Evolutionary conservation across 2,888 invertebrate species (phyloP).

Genomic region (Athetis lepigone): DNA sequence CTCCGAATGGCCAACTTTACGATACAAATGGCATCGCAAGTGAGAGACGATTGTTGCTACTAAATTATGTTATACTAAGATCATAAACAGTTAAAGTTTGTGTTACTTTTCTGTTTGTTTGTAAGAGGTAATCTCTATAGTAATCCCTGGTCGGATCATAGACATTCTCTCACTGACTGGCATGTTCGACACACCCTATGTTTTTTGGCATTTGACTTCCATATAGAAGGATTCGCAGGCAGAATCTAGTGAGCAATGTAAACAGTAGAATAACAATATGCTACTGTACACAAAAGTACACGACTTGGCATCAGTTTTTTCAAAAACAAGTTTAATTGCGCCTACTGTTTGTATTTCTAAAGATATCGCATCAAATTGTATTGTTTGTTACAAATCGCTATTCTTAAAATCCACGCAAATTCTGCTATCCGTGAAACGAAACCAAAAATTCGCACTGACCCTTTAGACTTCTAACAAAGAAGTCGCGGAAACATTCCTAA

Average conservation of each 20-base stretch:
- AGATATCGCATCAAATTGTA: not conserved
- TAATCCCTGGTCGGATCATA: too few species aligned
- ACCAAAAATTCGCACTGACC: not conserved
- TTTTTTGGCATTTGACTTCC: too few species aligned
- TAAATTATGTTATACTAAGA: slow-evolving; percentile 1
- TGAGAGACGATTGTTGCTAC: not conserved
- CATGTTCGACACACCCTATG: too few species aligned
- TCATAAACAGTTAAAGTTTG: too few species aligned
- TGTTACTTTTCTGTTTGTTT: too few species aligned
- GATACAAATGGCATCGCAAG: slow-evolving; percentile 10
- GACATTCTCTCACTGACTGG: too few species aligned
- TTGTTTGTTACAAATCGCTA: too few species aligned
- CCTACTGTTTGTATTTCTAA: not conserved
- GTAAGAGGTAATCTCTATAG: too few species aligned
- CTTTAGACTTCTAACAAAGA: not conserved
- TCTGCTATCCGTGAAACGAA: not conserved
- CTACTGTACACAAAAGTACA: not conserved
- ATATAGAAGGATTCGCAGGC: too few species aligned
- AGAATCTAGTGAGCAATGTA: too few species aligned
- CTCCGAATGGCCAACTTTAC: slow-evolving; percentile 20
- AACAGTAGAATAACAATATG: not conserved
- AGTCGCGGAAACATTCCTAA: not conserved
- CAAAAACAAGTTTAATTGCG: too few species aligned
- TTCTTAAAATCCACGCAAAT: not conserved
- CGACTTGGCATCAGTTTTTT: too few species aligned